These are phyloP conservation scores for Gobio occitaniae DNA, from an alignment of 2,797 vertebrate species.

Conservation along the genomic window DNA sequence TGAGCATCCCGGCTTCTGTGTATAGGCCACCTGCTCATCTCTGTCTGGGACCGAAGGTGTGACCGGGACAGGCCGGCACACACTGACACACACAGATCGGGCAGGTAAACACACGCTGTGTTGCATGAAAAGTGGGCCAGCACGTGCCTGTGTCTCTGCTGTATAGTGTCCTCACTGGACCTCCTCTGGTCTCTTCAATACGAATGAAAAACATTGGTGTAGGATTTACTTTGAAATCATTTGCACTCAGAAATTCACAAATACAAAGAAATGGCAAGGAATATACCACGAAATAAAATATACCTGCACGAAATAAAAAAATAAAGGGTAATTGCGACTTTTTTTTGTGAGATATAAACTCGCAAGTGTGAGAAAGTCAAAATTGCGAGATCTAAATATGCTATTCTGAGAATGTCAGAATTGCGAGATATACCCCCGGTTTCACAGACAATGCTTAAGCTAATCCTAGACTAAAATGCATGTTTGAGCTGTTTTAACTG, in stretches of 20 bases:
- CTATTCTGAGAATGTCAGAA: too few relatives aligned
- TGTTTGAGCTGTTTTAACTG: too few relatives aligned
- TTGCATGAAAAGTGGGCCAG: constrained; percentile 43
- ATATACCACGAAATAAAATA: too few relatives aligned
- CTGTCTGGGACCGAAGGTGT: constrained; percentile 47
- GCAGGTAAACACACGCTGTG: constrained; percentile 43
- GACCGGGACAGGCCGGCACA: constrained; percentile 29
- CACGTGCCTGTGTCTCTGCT: constrained; percentile 17
- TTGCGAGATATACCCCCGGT: too few relatives aligned
- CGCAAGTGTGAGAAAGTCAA: background rate
- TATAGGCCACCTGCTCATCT: constrained; percentile 62
- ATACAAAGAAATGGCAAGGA: background rate
- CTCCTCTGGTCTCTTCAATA: background rate
- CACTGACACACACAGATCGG: constrained; percentile 44
- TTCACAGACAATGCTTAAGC: too few relatives aligned
- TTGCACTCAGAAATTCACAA: background rate
- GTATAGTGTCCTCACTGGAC: constrained; percentile 6
- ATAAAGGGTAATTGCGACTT: background rate
- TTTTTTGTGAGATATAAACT: background rate
- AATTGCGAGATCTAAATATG: too few relatives aligned
- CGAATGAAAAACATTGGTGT: background rate
- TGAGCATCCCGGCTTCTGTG: constrained; percentile 50
- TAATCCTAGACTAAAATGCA: too few relatives aligned
- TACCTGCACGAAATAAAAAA: background rate
- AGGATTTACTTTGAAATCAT: background rate